Conservation (phyloP, 1,140 invertebrate species). For the Drosophila lacertosa region DNA sequence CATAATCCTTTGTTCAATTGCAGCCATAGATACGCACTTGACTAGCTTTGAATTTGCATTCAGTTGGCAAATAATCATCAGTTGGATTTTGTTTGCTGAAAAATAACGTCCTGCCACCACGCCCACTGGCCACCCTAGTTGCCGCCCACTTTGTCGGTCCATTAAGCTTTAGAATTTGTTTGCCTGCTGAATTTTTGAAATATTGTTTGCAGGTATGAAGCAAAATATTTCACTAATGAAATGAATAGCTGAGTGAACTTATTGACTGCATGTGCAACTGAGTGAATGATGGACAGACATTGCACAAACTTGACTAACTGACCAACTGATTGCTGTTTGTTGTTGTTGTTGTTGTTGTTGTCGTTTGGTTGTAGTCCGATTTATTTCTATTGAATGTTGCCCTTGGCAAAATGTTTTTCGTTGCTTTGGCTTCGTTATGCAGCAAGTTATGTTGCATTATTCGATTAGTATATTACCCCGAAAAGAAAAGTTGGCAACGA, state of each 20-base stretch:
- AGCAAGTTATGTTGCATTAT: slow-evolving; percentile 35
- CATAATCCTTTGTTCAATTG: background rate
- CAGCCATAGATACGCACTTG: background rate
- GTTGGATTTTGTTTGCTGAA: too few species aligned
- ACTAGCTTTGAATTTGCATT: background rate
- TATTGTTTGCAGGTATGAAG: slow-evolving; percentile 48
- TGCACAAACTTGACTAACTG: background rate
- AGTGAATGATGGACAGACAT: background rate
- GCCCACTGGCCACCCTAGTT: background rate
- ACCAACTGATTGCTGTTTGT: slow-evolving; percentile 42
- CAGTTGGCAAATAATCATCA: too few species aligned
- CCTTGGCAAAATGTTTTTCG: slow-evolving; percentile 17
- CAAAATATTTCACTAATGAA: slow-evolving; percentile 68
- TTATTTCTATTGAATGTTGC: slow-evolving; percentile 38
- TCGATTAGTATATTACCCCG: slow-evolving; percentile 37
- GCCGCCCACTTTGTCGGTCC: background rate
- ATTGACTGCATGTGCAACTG: background rate
- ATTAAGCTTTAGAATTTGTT: slow-evolving; percentile 36
- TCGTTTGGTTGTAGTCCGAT: too few species aligned
- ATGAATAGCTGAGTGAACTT: slow-evolving; percentile 42
- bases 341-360: slow-evolving; percentile 7
- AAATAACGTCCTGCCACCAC: background rate
- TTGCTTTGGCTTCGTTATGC: slow-evolving; percentile 31
- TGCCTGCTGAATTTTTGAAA: slow-evolving; percentile 27
- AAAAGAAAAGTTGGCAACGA: slow-evolving; percentile 44